These are phyloP conservation scores for Mesorhabditis sp. DNA, from an alignment of 2,888 invertebrate genomes.

Conservation along the genomic window DNA sequence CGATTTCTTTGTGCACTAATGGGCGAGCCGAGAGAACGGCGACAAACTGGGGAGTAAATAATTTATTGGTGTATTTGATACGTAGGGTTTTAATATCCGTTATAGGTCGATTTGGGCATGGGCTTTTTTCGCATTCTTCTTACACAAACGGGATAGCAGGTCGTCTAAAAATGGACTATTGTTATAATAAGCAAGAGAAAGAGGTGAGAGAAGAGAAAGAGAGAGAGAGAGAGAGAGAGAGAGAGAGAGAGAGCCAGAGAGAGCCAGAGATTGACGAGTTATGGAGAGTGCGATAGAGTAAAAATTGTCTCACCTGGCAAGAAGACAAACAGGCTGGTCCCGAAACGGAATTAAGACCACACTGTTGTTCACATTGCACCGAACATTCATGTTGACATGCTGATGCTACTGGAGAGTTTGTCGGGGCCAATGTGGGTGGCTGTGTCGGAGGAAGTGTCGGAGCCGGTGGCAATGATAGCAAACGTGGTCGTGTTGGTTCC, in stretches of 20 bases:
- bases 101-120: not conserved
- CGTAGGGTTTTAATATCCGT: not conserved
- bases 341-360: not conserved
- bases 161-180: not conserved
- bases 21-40: too few relatives aligned
- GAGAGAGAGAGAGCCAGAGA: too few relatives aligned
- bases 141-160: not conserved
- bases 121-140: slow-evolving; percentile 1
- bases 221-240: too few relatives aligned
- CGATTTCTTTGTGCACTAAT: too few relatives aligned
- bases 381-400: slow-evolving; percentile 2
- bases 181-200: too few relatives aligned
- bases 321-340: not conserved
- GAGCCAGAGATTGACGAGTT: too few relatives aligned
- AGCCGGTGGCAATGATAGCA: not conserved
- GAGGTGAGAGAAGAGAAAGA: too few relatives aligned
- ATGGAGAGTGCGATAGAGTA: too few relatives aligned
- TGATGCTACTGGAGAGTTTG: not conserved
- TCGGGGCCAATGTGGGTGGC: not conserved
- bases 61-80: not conserved
- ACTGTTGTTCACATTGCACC: not conserved
- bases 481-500: not conserved
- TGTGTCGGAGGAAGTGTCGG: not conserved
- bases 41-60: not conserved
- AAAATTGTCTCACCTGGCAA: not conserved